A percentile compares a stretch with the other conserved stretches of the same genome.
These are phyloP conservation scores for Palaemon carinicauda DNA, from an alignment of 1,140 invertebrate genomes.

Conservation along the genomic window DNA sequence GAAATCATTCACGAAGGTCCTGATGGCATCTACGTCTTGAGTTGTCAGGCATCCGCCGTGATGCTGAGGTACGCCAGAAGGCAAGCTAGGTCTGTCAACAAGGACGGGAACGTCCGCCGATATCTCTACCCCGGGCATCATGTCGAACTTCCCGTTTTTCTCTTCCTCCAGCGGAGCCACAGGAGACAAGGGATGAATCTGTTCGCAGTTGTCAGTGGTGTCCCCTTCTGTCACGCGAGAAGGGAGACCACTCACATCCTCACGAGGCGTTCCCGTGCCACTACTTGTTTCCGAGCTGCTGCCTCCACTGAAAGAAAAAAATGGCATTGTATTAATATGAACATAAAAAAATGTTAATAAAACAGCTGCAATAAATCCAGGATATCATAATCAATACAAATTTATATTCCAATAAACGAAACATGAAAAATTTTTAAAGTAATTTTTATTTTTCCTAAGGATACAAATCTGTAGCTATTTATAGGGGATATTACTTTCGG, in stretches of 20 bases:
- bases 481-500: no score
- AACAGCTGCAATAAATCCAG: no score
- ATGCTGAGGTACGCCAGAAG: slow-evolving; percentile 17
- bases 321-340: no score
- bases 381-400: no score
- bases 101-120: slow-evolving; percentile 48
- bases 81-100: slow-evolving; percentile 26
- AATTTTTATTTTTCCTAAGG: no score
- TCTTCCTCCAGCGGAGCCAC: slow-evolving; percentile 27
- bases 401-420: no score
- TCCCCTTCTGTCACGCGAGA: slow-evolving; percentile 54
- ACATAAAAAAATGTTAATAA: no score
- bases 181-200: slow-evolving; percentile 57
- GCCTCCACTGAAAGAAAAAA: slow-evolving; percentile 35
- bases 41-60: slow-evolving; percentile 51
- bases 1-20: slow-evolving; percentile 82
- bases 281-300: slow-evolving; percentile 50
- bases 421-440: no score
- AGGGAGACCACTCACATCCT: slow-evolving; percentile 49
- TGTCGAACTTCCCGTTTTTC: slow-evolving; percentile 45
- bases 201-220: slow-evolving; percentile 26
- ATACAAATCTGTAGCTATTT: no score
- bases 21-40: slow-evolving; percentile 82
- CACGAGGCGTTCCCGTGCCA: slow-evolving; percentile 51
- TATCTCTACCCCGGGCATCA: slow-evolving; percentile 40